Evolutionary conservation across 2,888 invertebrate genomes (phyloP), one percentile per base, ranked within the genome.

Genomic region (Isotomurus palustris): DNA sequence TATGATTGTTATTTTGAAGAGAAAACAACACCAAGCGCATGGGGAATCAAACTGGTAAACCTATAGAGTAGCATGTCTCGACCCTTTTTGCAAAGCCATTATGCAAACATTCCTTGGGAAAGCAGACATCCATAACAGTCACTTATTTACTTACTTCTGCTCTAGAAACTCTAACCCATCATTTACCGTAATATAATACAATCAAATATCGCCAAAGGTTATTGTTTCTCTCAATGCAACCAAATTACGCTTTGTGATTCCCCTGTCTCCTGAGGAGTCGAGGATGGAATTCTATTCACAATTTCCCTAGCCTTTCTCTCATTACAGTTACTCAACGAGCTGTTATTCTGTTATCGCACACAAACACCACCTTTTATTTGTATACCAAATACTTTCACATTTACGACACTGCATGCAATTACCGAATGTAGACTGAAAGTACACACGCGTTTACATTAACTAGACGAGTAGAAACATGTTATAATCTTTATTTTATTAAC

Each of bases 201-300:
- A 47, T 47, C 47, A 47, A 47, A 47, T 29, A 47, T 47, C 47
- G 47, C 49, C 56, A 50, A 50, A 56, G 56, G 56, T 56, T 49
- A 56, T 41, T 56, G 56, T 56, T 56, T 56, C 56, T 50, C 43
- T 41, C 43, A 43, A 50, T 19, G 41, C 50, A 55, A 29, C 48
- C 35, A 55, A 55, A 55, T 55, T 55, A 48, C 47, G 44, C 41
- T 49, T 56, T 50, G 41, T 41, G 50, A 54, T 47, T 48, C 54
- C 32, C 53, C 45, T 43, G 43, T 43, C 43, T 43, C 22, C 43
- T 5, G 5, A 24, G 10, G 5, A 22, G 21, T 43, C 19, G 6
- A n/a, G n/a, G n/a, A n/a, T 43, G 43, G 24, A 43, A 43, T 43
- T 43, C 43, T 43, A 43, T 43, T 43, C 43, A 43, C 40, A 14